Base-by-base conservation (phyloP, 2,113 vertebrate species). In the Hymenochirus boettgeri region DNA sequence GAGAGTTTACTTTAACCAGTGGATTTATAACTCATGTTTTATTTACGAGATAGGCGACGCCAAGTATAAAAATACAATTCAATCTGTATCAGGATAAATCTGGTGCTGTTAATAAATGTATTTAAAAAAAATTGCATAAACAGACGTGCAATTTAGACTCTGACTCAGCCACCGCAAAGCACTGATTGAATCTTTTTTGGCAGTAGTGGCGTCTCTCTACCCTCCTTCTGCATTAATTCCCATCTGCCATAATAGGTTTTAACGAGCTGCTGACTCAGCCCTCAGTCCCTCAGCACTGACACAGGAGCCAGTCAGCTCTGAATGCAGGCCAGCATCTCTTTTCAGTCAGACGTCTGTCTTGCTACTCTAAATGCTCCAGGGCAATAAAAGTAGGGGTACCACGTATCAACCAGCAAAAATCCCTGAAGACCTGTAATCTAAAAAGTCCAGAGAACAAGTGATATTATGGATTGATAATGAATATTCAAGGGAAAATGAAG, bases 221-320 rank as follows among this genome's bases (percentile, higher is more conserved):
- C 46, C 46, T 48, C 46, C 46, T 48, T 48, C 46, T 48, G 46
- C 46, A 48, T 48, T 48, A 48, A 48, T 48, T 23, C 46, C 46
- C 46, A 48, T 48, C 46, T 48, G 19, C 46, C 10, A 10, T 48
- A 48, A 48, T 48, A 48, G 46, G 46, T 48, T 48, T 48, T 48
- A 48, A 48, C 21, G 19, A 48, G 46, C 46, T 48, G 46, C 46
- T 48, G 46, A 48, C 46, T 21, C 46, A 48, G 46, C 46, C 9
- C 18, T 22, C 21, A 23, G 46, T 48, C 46, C 46, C 46, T 48
- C 46, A 23, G 46, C 46, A 48, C 21, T 48, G 46, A 48, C 46
- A 48, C 18, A 48, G 11, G 46, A 48, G 46, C 46, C 46, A 48
- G 46, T 22, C 46, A 21, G 19, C 46, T 48, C 21, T 23, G 46